A percentile compares a stretch with the other conserved stretches of the same genome.
Evolutionary conservation across 1,140 invertebrate genomes (phyloP).

Genomic region (Magallana ariakensis): DNA sequence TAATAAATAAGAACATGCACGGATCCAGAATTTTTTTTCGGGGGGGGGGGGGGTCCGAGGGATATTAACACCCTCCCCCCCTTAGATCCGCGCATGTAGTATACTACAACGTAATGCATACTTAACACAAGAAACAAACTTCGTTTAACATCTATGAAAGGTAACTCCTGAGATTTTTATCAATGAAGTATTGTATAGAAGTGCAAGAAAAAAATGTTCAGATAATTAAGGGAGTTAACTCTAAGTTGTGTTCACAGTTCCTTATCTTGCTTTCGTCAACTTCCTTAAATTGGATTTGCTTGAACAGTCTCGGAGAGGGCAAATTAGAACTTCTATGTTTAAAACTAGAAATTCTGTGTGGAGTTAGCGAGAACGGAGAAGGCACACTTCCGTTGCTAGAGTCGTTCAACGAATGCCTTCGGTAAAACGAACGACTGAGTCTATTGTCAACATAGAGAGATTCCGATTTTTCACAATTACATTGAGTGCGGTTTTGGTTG

Average conservation of each 20-base stretch:
- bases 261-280: neutral
- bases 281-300: constrained; percentile 28
- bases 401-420: constrained; percentile 32
- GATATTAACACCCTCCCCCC: too few species aligned
- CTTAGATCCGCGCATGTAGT: too few species aligned
- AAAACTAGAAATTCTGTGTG: constrained; percentile 31
- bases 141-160: neutral
- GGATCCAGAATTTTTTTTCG: too few species aligned
- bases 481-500: constrained; percentile 24
- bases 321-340: constrained; percentile 14
- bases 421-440: neutral
- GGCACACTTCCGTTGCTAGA: constrained; percentile 44
- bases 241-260: constrained; percentile 19
- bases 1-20: neutral
- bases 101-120: constrained; percentile 23
- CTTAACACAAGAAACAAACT: neutral
- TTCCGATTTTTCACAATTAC: constrained; percentile 3
- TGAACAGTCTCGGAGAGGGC: constrained; percentile 33
- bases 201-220: neutral
- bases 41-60: too few species aligned
- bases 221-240: constrained; percentile 24
- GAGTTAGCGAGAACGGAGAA: neutral
- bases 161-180: constrained; percentile 13
- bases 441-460: neutral
- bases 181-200: too few species aligned